Evolutionary conservation across 2,888 invertebrate genomes (phyloP).

Genomic region (Cistogaster globosa): DNA sequence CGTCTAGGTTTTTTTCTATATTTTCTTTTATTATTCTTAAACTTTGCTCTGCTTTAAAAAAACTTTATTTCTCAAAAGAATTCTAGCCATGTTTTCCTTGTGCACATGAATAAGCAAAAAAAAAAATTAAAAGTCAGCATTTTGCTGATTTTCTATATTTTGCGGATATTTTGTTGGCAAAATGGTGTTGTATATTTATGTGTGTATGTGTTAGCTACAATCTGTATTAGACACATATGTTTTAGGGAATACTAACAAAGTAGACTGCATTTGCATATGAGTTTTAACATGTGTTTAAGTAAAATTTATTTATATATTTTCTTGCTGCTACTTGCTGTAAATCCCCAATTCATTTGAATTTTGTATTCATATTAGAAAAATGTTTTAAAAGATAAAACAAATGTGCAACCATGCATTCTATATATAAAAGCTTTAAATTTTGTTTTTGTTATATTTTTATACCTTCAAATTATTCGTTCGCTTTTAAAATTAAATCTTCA

Average conservation of each 20-base stretch:
- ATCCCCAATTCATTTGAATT: constrained; percentile 45
- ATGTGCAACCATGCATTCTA: constrained; percentile 56
- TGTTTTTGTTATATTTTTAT: background rate
- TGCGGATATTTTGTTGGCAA: constrained; percentile 2
- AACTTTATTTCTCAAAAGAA: constrained; percentile 27
- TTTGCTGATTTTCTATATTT: constrained; percentile 33
- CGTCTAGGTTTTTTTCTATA: background rate
- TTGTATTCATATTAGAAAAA: background rate
- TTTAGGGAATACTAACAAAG: background rate
- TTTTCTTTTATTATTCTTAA: background rate
- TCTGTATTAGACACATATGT: constrained; percentile 30
- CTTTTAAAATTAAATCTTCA: constrained; percentile 14
- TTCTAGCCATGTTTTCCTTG: constrained; percentile 17
- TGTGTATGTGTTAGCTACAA: background rate
- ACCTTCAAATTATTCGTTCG: background rate
- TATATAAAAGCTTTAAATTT: background rate
- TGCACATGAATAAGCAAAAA: constrained; percentile 48
- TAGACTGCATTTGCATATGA: constrained; percentile 44
- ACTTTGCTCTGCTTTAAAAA: background rate
- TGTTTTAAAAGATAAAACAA: constrained; percentile 14
- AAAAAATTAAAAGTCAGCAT: constrained; percentile 1
- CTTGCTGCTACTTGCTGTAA: background rate
- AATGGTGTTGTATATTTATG: background rate
- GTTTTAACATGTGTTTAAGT: constrained; percentile 9
- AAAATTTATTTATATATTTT: constrained; percentile 5